Base-by-base conservation (phyloP, 2,888 invertebrate species). In the Silvanus unidentatus region DNA sequence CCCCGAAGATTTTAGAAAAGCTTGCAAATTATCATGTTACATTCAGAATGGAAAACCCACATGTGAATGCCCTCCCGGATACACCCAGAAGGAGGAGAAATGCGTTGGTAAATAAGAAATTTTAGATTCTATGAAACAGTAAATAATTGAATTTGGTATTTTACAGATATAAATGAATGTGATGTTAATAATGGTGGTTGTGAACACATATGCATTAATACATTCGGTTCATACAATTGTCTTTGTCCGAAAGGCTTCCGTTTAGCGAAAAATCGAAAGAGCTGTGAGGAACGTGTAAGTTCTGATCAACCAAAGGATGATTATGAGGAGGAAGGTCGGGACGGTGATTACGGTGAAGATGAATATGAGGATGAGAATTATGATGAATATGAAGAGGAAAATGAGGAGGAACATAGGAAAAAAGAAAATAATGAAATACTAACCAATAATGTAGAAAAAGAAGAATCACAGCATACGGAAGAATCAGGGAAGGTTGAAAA, bases 111-210 rank as follows among this genome's bases (percentile, higher is more conserved):
- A 43, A 27, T 35, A 43, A n/a, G 8, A 22, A 5, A 22, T 22
- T 22, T 22, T 22, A 37, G 2, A 22, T 8, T 3, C 8, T 22
- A n/a, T n/a, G n/a, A n/a, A n/a, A n/a, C 22, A 8, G 22, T 13
- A 40, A 12, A 2, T 29, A 40, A 29, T 16, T 30, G 10, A 29
- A 30, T 14, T n/a, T 52, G 67, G 66, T 66, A 58, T 38, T 53
- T 58, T 52, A 27, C 58, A 80, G 82, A 82, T 68, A 75, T 84
- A 27, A 77, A 86, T 60, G 86, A 86, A 66, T 86, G 86, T 59
- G 72, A 76, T 14, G 68, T 63, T 43, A 59, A 67, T 0, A 66
- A 71, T 40, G 48, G 62, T 30, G 49, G 64, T 49, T 74, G 82
- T 50, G 61, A 66, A 2, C 63, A 68, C 52, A 75, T 74, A 22